Evolutionary conservation across 2,113 vertebrate genomes (phyloP).

Genomic region (Anarrhichthys ocellatus): DNA sequence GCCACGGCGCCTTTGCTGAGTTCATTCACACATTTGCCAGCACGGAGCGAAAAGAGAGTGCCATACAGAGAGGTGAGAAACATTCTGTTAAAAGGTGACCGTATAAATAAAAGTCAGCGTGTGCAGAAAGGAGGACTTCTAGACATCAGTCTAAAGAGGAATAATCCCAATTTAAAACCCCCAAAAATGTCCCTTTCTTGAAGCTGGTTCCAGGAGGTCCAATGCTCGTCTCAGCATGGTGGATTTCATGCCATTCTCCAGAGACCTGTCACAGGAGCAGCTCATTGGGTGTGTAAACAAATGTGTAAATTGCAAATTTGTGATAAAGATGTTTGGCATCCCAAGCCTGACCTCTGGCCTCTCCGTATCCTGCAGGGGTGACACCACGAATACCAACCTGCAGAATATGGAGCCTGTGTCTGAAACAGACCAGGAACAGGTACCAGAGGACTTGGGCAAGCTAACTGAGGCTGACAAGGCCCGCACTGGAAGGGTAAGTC

Average conservation of each 20-base stretch:
- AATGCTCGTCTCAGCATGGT: constrained; percentile 84
- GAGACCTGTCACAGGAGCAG: constrained; percentile 86
- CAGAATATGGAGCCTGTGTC: constrained; percentile 84
- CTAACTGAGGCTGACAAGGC: constrained; percentile 85
- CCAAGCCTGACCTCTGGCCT: constrained; percentile 38
- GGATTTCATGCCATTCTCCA: constrained; percentile 85
- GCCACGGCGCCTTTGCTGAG: constrained; percentile 88
- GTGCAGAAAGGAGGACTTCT: background rate
- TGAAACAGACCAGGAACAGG: constrained; percentile 80
- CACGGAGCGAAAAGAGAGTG: constrained; percentile 81
- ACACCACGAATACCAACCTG: constrained; percentile 83
- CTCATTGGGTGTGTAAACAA: constrained; percentile 79
- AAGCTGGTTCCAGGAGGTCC: constrained; percentile 83
- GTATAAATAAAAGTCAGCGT: background rate
- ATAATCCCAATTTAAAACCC: background rate
- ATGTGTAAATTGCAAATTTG: background rate
- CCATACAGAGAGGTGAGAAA: constrained; percentile 78
- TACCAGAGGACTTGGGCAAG: constrained; percentile 84
- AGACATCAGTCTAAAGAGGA: background rate
- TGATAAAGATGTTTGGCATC: constrained; percentile 1
- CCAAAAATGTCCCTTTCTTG: background rate
- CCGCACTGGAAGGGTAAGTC: constrained; percentile 84
- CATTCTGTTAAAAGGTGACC: background rate
- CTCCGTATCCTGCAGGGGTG: constrained; percentile 74
- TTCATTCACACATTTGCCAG: constrained; percentile 87